These are phyloP conservation scores for Miichthys miiuy DNA, from an alignment of 2,797 vertebrate genomes.

Conservation along the genomic window DNA sequence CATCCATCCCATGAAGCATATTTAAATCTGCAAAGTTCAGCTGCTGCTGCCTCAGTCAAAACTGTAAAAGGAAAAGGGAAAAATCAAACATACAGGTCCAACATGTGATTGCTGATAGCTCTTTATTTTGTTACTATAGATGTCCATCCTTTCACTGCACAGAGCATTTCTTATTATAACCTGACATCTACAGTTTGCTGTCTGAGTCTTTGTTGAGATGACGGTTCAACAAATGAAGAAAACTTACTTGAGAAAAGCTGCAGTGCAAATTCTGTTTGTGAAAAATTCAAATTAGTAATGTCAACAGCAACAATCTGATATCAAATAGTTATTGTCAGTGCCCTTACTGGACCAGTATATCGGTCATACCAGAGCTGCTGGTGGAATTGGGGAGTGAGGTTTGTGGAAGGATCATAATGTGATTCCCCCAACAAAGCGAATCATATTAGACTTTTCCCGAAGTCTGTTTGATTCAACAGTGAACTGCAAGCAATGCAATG, in stretches of 20 bases:
- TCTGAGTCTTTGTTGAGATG: not conserved
- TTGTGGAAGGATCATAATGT: not conserved
- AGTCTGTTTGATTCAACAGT: not conserved
- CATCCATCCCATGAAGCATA: not conserved
- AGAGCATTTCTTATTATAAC: not conserved
- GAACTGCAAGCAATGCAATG: conserved; percentile 2
- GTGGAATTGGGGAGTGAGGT: not conserved
- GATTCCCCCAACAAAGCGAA: not conserved
- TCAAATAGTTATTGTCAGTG: too few species aligned
- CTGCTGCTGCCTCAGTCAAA: not conserved
- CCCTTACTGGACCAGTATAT: too few species aligned
- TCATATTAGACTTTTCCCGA: not conserved
- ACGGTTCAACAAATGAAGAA: too few species aligned
- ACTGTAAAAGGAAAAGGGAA: not conserved
- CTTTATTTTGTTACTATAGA: too few species aligned
- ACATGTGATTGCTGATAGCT: not conserved
- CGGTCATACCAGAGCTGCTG: not conserved
- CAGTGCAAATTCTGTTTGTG: not conserved
- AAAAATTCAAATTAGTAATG: not conserved
- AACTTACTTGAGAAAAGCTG: too few species aligned
- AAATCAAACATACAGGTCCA: not conserved
- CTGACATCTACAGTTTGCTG: not conserved
- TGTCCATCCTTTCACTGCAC: not conserved
- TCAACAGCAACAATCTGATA: not conserved
- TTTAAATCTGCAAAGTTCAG: not conserved